Conservation (phyloP, 2,113 vertebrate genomes). For the Hemiprocne comata region DNA sequence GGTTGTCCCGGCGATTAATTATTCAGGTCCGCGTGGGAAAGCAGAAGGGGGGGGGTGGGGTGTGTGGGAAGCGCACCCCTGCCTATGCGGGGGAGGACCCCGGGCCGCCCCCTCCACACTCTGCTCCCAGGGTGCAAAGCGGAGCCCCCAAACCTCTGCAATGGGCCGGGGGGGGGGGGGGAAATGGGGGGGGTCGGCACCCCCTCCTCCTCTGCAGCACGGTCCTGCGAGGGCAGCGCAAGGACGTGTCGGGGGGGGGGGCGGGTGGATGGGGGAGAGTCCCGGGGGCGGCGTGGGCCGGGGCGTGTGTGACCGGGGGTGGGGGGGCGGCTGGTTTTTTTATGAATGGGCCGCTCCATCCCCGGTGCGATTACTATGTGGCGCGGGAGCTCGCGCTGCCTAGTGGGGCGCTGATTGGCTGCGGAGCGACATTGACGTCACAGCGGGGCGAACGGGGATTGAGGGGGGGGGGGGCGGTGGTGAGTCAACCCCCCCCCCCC, state of each 20-base stretch:
- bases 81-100: too few species aligned
- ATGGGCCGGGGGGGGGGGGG: too few species aligned
- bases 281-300: not conserved
- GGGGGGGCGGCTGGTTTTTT: constrained; percentile 17
- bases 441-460: not conserved
- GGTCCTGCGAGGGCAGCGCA: constrained; percentile 21
- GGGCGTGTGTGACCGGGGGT: not conserved
- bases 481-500: constrained; percentile 58
- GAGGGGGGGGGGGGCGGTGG: constrained; percentile 43
- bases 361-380: constrained; percentile 57
- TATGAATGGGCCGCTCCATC: constrained; percentile 74
- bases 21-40: not conserved
- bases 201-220: not conserved
- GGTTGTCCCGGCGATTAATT: not conserved
- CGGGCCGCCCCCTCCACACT: not conserved
- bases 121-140: not conserved
- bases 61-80: too few species aligned
- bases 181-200: rapidly evolving
- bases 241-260: constrained; percentile 1
- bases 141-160: not conserved
- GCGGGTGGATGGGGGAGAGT: not conserved
- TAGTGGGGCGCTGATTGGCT: constrained; percentile 45
- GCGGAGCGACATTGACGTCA: constrained; percentile 45
- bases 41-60: too few species aligned
- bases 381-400: not conserved